A percentile compares a stretch with the other conserved stretches of the same genome.
phyloP scores from a whole-genome alignment of 1,140 invertebrate genomes.

The Drosophila serrata region DNA sequence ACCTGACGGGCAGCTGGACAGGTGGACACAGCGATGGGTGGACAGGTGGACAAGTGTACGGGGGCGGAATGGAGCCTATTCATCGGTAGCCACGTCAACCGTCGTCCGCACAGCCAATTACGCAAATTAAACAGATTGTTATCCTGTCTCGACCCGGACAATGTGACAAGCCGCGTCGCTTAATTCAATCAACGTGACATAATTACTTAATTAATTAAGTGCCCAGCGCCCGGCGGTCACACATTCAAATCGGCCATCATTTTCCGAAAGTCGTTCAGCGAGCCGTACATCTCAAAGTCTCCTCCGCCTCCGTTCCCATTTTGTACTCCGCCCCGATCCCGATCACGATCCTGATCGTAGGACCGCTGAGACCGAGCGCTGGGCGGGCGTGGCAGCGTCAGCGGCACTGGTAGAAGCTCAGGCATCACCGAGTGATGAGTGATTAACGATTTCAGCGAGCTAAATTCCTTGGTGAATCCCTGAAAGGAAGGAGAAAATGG shows the following conservation, averaged over 20 bases:
- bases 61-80: conserved; percentile 23
- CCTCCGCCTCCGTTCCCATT: not conserved
- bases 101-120: conserved; percentile 80
- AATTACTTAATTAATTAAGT: conserved; percentile 83
- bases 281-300: conserved; percentile 92
- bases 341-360: conserved; percentile 9
- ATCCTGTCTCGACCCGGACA: conserved; percentile 70
- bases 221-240: conserved; percentile 63
- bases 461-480: conserved; percentile 99
- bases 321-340: conserved; percentile 9
- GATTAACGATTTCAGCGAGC: conserved; percentile 94
- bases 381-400: conserved; percentile 92
- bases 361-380: conserved; percentile 87
- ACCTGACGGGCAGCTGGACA: conserved; percentile 24
- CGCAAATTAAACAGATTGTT: conserved; percentile 83
- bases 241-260: conserved; percentile 94
- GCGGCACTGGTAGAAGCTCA: conserved; percentile 96
- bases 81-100: conserved; percentile 68
- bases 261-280: conserved; percentile 92
- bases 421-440: conserved; percentile 98
- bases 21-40: conserved; percentile 6
- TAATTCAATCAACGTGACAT: conserved; percentile 76
- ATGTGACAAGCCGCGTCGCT: conserved; percentile 44
- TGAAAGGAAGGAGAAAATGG: conserved; percentile 85
- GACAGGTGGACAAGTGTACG: not conserved